Evolutionary conservation across 64 coral and sea anemone species (phyloP).

Genomic region (Dendronephthya gigantea): DNA sequence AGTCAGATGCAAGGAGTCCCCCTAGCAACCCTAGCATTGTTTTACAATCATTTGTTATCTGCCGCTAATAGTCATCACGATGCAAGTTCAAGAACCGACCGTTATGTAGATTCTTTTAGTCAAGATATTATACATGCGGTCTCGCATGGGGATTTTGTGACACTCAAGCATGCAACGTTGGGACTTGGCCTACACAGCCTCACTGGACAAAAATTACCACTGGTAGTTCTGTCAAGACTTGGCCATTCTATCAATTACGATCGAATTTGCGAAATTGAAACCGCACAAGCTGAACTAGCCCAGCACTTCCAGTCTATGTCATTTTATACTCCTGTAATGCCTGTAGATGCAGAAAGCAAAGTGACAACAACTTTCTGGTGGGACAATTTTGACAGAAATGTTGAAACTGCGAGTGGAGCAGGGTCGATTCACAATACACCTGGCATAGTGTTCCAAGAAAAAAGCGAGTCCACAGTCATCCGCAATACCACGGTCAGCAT

Average conservation of each 20-base stretch:
- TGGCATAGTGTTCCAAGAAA: neutral
- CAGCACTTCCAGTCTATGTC: neutral
- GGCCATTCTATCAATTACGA: neutral
- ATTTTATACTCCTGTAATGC: neutral
- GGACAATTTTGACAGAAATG: slow-evolving; percentile 11
- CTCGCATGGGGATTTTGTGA: neutral
- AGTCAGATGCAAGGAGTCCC: neutral
- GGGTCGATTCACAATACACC: slow-evolving; percentile 9
- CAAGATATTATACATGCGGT: neutral
- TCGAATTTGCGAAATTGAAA: neutral
- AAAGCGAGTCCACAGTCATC: neutral
- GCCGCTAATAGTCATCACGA: neutral
- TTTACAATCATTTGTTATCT: neutral
- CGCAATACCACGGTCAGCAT: neutral
- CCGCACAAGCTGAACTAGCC: neutral
- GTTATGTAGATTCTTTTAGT: neutral
- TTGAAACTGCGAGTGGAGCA: neutral
- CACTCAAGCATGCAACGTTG: neutral
- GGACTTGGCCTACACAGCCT: neutral
- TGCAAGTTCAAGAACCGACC: neutral
- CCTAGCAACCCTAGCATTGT: neutral
- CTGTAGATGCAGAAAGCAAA: neutral
- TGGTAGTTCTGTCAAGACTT: neutral
- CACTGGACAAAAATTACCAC: neutral
- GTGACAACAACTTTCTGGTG: neutral